These are phyloP conservation scores for Phasia obesa DNA, from an alignment of 2,888 invertebrate species.

Conservation along the genomic window DNA sequence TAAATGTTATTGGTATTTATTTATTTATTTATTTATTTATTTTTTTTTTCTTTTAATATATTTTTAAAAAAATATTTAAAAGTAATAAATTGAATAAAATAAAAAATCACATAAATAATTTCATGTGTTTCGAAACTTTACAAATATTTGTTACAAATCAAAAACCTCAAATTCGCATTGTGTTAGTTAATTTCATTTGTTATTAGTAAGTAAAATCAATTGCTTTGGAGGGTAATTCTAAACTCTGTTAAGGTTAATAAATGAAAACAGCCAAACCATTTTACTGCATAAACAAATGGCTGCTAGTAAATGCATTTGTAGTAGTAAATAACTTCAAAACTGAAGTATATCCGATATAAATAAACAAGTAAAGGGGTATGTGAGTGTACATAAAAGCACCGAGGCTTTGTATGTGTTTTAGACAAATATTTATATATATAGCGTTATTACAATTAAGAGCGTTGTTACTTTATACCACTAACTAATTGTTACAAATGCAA, in stretches of 20 bases:
- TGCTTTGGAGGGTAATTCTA: conserved; percentile 1
- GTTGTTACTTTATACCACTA: conserved; percentile 56
- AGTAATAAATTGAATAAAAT: background rate
- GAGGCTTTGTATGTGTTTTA: conserved; percentile 4
- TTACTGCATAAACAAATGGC: conserved; percentile 6
- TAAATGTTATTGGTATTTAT: background rate
- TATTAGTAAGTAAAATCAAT: conserved; percentile 47
- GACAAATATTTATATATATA: conserved; percentile 50
- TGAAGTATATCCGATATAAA: background rate
- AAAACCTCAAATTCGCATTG: too few relatives aligned
- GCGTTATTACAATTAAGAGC: conserved; percentile 49
- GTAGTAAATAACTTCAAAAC: background rate
- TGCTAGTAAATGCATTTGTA: background rate
- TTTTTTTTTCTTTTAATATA: background rate
- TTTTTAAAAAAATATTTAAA: background rate
- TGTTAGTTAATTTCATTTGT: background rate
- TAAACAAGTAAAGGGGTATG: background rate
- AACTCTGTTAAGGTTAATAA: conserved; percentile 4
- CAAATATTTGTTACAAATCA: conserved; percentile 20
- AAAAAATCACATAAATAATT: too few relatives aligned
- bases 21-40: background rate
- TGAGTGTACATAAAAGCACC: background rate
- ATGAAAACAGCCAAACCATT: conserved; percentile 36
- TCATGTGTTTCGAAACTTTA: background rate
- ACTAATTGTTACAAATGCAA: conserved; percentile 63